Evolutionary conservation across 1,140 invertebrate genomes (phyloP), one percentile per base, ranked within the genome.

Genomic region (Drosophila ironensis): DNA sequence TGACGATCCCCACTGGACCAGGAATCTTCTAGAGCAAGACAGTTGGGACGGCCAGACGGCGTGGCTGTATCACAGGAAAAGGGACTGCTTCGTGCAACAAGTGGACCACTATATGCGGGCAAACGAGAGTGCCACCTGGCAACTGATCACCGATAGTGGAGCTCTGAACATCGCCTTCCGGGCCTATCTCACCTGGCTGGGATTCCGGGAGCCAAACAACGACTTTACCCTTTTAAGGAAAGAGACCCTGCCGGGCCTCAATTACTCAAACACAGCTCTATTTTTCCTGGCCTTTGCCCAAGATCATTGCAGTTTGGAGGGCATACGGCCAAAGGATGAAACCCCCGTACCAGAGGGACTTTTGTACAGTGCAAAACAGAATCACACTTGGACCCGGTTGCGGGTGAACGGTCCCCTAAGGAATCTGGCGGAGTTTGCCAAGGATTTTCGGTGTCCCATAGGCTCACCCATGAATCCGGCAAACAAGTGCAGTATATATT

Each of bases 31-130:
- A 1, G 88, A 84, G 8, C 54, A 27, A 5, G 60, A 75, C 6
- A 99, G 98, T 97, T 99, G 98, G 98, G 96, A 98, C 72, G 95
- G 97, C 67, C 93, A 93, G 1, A 99, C 98, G 0, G 97, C 97
- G 35, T 92, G 93, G 0, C 93, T 92, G 33, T 99, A 99, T 89
- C 96, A 97, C 81, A 92, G 95, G 27, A 93, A 96, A 53, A 95
- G 97, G 0, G 92, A 97, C 57, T 99, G 98, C 86, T 95, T 99
- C 46, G 93, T 95, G 9, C 93, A 97, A 40, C 98, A 99, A 87
- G 99, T 99, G 82, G 94, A 91, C 64, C 41, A 72, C 9, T 89
- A 88, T 68, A 6, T 88, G 11, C 24, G 24, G 9, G 91, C 91
- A 63, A 94, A 54, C 94, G 93, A 56, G 91, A 94, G 37, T 30